phyloP scores from a whole-genome alignment of 2,113 vertebrate genomes.

The Cynocephalus volans region DNA sequence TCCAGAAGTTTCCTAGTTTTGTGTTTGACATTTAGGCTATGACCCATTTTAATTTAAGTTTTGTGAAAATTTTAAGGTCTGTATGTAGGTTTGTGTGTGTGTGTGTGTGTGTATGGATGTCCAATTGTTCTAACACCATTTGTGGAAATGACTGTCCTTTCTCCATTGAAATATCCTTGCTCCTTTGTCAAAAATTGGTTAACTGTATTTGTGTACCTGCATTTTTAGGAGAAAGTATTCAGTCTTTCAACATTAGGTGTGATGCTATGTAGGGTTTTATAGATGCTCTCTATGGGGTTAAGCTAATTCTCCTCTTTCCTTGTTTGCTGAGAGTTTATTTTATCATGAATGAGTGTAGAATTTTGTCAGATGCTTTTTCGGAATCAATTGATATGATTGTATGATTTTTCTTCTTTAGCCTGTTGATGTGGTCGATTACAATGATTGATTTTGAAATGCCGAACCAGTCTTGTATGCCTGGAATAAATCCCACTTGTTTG shows the following conservation, averaged over 20 bases:
- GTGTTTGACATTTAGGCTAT: not conserved
- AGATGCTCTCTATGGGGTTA: not conserved
- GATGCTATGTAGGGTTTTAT: not conserved
- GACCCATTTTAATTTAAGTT: not conserved
- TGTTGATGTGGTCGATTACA: not conserved
- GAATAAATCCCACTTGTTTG: not conserved
- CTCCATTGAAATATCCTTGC: not conserved
- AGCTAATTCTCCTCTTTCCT: not conserved
- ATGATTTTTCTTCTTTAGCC: not conserved
- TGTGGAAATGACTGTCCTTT: not conserved
- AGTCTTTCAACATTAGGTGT: not conserved
- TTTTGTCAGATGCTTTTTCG: not conserved
- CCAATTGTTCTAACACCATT: not conserved
- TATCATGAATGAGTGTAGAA: not conserved
- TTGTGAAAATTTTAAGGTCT: not conserved
- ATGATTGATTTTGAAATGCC: not conserved
- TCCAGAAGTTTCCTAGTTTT: not conserved
- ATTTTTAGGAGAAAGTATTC: conserved; percentile 2
- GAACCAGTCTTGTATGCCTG: not conserved
- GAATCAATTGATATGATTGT: not conserved
- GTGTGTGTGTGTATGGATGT: not conserved
- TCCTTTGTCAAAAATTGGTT: not conserved
- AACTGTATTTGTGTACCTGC: not conserved
- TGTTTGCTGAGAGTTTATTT: not conserved
- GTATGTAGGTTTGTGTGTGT: not conserved